phyloP scores from a whole-genome alignment of 2,888 invertebrate genomes.

The Athripsodes cinereus region DNA sequence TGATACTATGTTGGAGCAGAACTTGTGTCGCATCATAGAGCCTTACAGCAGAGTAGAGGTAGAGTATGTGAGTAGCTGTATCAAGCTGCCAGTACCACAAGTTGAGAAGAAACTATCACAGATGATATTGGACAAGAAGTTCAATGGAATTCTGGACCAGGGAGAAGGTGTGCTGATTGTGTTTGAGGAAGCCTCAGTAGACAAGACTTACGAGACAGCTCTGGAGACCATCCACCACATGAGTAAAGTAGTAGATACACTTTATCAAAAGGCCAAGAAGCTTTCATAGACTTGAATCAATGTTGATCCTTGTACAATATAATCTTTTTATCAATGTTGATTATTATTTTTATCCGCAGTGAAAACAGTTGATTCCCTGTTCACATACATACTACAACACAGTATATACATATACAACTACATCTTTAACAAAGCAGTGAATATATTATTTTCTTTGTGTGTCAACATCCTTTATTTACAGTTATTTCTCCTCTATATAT shows the following conservation, averaged over 20 bases:
- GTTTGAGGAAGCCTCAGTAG: conserved; percentile 90
- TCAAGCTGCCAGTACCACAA: conserved; percentile 81
- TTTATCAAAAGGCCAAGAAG: conserved; percentile 99
- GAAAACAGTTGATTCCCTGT: too few species aligned
- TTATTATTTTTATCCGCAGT: not conserved
- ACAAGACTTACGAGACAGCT: conserved; percentile 96
- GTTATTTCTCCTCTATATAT: too few species aligned
- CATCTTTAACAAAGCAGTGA: too few species aligned
- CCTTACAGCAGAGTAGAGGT: conserved; percentile 97
- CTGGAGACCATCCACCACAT: conserved; percentile 97
- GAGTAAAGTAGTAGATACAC: conserved; percentile 98
- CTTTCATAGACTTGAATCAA: conserved; percentile 63
- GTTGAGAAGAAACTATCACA: conserved; percentile 99
- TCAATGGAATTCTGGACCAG: conserved; percentile 96
- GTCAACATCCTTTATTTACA: too few species aligned
- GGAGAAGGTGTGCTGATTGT: conserved; percentile 97
- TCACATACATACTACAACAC: too few species aligned
- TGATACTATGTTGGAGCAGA: conserved; percentile 98
- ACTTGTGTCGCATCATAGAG: conserved; percentile 96
- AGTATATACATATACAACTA: too few species aligned
- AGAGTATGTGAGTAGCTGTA: conserved; percentile 84
- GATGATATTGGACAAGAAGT: conserved; percentile 99
- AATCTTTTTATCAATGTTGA: too few species aligned
- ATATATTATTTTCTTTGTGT: too few species aligned
- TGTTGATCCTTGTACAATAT: not conserved